A percentile compares a stretch with the other conserved stretches of the same genome.
These are phyloP conservation scores for Cosmorhoe ocellata DNA, from an alignment of 2,888 invertebrate species.

Conservation along the genomic window DNA sequence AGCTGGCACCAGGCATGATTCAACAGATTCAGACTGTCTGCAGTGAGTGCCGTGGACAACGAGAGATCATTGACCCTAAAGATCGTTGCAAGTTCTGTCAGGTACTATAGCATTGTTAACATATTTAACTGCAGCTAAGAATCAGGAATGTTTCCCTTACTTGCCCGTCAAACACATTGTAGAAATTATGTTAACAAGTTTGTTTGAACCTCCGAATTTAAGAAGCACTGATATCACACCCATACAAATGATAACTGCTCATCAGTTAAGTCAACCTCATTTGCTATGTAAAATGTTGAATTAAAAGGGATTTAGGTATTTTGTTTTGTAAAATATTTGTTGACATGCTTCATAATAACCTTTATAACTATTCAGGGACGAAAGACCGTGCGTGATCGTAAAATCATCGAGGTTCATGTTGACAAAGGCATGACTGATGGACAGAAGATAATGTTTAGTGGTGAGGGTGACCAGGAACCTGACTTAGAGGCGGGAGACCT, in stretches of 20 bases:
- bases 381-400: constrained; percentile 94
- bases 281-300: too few relatives aligned
- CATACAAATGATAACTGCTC: too few relatives aligned
- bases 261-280: too few relatives aligned
- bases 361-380: constrained; percentile 87
- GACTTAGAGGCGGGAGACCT: constrained; percentile 97
- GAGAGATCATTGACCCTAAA: constrained; percentile 93
- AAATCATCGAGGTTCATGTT: constrained; percentile 97
- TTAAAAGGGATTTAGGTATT: too few relatives aligned
- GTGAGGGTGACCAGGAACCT: constrained; percentile 98
- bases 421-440: constrained; percentile 98
- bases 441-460: constrained; percentile 95
- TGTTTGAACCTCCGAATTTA: too few relatives aligned
- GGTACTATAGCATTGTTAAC: constrained; percentile 44
- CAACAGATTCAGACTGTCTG: constrained; percentile 97
- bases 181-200: too few relatives aligned
- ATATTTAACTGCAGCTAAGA: too few relatives aligned
- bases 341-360: too few relatives aligned
- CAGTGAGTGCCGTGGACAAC: constrained; percentile 92
- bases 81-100: constrained; percentile 96
- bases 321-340: too few relatives aligned
- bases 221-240: too few relatives aligned
- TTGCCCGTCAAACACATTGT: too few relatives aligned
- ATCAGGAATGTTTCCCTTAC: too few relatives aligned
- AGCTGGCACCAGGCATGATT: constrained; percentile 84